Evolutionary conservation across 2,797 vertebrate genomes (phyloP), one percentile per base, ranked within the genome.

Genomic region (Protonibea diacanthus): DNA sequence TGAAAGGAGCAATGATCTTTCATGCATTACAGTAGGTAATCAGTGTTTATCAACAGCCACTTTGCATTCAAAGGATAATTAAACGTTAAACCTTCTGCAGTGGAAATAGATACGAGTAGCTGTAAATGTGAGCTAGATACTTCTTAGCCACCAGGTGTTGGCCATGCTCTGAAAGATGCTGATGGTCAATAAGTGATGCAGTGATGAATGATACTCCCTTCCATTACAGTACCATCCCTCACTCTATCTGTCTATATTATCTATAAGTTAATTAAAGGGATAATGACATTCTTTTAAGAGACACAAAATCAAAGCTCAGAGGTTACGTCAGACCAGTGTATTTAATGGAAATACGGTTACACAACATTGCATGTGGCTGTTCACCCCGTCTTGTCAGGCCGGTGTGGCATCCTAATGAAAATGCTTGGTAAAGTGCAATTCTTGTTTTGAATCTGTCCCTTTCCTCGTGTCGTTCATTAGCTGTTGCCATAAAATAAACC

Each of bases 11-110:
- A 11, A 27, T 61, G 61, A 71, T 78, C 21, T 40, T 53, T 48
- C 13, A 33, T 67, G n/a, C 23, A 57, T 74, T 76, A n/a, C n/a
- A n/a, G n/a, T n/a, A 64, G 47, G 21, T 71, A 61, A 78, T 69
- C n/a, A 27, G 23, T 23, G 55, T 80, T 69, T 56, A 76, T 74
- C 66, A 82, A 66, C 23, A 27, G 18, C 33, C 17, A 10, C 70
- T 57, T 66, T 64, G 42, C 53, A 73, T 71, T 69, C 12, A 48
- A 40, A 63, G 20, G 21, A 58, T 72, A 58, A 63, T 71, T 59
- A 53, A 61, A 56, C 63, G 21, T 85, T 72, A 56, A 52, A 67
- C 14, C n/a, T 33, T 47, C 6, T 51, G 3, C 49, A 71, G 45
- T 42, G 27, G 59, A 67, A 77, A 77, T 4, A 57, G 12, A 60